Evolutionary conservation across 2,888 invertebrate genomes (phyloP).

Genomic region (Hirtodrosophila duncani): DNA sequence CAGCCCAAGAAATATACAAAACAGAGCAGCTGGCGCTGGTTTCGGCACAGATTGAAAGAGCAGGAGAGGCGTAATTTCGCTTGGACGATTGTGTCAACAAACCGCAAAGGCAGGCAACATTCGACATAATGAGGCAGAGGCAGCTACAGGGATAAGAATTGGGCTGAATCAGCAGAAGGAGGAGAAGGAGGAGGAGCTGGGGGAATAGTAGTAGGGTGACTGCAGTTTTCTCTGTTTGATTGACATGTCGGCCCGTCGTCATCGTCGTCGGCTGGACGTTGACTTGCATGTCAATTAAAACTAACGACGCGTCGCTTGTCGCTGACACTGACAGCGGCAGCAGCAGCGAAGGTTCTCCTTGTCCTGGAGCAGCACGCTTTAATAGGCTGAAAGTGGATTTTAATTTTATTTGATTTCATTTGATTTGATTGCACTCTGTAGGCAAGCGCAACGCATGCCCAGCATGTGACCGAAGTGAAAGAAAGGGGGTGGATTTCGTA

Average conservation of each 20-base stretch:
- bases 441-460: slow-evolving; percentile 38
- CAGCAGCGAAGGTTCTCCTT: slow-evolving; percentile 2
- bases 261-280: slow-evolving; percentile 72
- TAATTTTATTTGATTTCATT: slow-evolving; percentile 75
- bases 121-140: slow-evolving; percentile 49
- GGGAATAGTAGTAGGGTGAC: slow-evolving; percentile 17
- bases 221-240: slow-evolving; percentile 64
- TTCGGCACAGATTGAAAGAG: too few species aligned
- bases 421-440: slow-evolving; percentile 67
- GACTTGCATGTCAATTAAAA: slow-evolving; percentile 77
- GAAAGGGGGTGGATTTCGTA: slow-evolving; percentile 45
- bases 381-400: slow-evolving; percentile 77
- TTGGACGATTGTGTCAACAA: slow-evolving; percentile 58
- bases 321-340: slow-evolving; percentile 45
- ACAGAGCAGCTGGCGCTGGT: too few species aligned
- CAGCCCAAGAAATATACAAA: too few species aligned
- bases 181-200: slow-evolving; percentile 3
- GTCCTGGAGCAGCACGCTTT: slow-evolving; percentile 57
- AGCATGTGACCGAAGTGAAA: slow-evolving; percentile 49
- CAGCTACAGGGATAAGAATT: not conserved
- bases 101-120: slow-evolving; percentile 42
- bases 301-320: slow-evolving; percentile 54
- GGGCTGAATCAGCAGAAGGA: not conserved
- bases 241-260: too few species aligned
- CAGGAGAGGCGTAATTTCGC: too few species aligned